Base-by-base conservation (phyloP, 2,888 invertebrate genomes). In the Drosophila atripex region DNA sequence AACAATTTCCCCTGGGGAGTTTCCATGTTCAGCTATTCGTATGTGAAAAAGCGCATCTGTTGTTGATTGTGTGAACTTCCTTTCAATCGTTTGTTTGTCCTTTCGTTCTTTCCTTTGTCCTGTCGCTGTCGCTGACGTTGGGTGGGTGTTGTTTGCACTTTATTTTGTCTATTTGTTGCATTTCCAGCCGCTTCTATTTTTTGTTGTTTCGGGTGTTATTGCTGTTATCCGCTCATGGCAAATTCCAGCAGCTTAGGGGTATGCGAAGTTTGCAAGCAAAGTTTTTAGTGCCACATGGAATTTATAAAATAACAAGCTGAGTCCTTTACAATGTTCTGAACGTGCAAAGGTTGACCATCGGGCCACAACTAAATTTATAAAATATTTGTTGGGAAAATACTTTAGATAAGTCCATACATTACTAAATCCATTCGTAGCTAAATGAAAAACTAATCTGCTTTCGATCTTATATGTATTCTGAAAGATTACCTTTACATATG, bases 61-160 rank as follows among this genome's bases (percentile, higher is more conserved):
- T 85, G 86, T 88, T 85, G 85, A 88, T 88, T 86, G 83, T 86
- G 80, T 77, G 86, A 80, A 83, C 88, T 88, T 86, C 85, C 86
- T 88, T 76, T 83, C 80, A 82, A 80, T 83, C 76, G 78, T 88
- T 86, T 86, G 76, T 84, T 80, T 83, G 80, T 72, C 76, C 70
- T 69, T 73, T 63, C 46, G 18, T 11, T 41, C 18, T 66, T 54
- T 64, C 39, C 39, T 21, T 25, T 2, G 41, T 46, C 32, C 14
- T 4, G 28, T 23, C 32, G 45, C 56, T 49, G 43, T 58, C 18
- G 39, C 35, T 45, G 45, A 23, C 30, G 46, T n/a, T 60, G 64
- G 77, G 73, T 76, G 65, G 69, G 46, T 55, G 51, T 59, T 78
- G 56, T 64, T 78, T 80, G 68, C 66, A 38, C 50, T 70, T 55